Evolutionary conservation across 2,113 vertebrate genomes (phyloP), one percentile per base, ranked within the genome.

Genomic region (Vanacampus margaritifer): DNA sequence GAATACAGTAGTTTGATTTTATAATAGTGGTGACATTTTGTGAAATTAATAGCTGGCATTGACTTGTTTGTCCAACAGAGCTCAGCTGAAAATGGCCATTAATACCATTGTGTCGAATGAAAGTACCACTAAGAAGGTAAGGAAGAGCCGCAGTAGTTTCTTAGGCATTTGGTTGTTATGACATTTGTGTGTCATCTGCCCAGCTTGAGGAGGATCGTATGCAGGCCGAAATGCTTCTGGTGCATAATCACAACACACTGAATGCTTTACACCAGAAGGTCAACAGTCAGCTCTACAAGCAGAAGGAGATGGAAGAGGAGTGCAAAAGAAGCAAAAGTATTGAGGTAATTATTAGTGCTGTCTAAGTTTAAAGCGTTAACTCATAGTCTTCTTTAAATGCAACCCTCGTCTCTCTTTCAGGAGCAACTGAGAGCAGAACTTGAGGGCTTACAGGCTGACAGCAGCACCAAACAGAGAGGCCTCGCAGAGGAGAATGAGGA

Each of bases 121-220:
- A 71, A 94, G 91, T 73, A 90, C 76, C 61, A 86, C 74, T 72
- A 93, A 95, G 45, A 93, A 95, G 65, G 89, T 98, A 60, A 89
- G 78, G 83, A 92, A 78, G 61, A 94, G n/a, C 60, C n/a, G 26
- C 24, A 35, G 28, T 3, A 9, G 5, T n/a, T n/a, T n/a, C 13
- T 48, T 23, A 19, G 14, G 3, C 10, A 21, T 8, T 24, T 48
- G 24, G 59, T 16, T 19, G 10, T 32, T 2, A 12, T 48, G 51
- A 32, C 48, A 24, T 35, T 50, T 64, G 0, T 17, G 24, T 14
- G 5, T n/a, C 32, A 41, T 17, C n/a, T 51, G 24, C 17, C 17
- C 61, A 98, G 95, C 88, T 94, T 71, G 91, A 95, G 80, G 95
- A 97, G 2, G 94, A 96, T 67, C 89, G 87, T 62, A 92, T 89